Evolutionary conservation across 2,888 invertebrate genomes (phyloP).

Genomic region (Carabus problematicus): DNA sequence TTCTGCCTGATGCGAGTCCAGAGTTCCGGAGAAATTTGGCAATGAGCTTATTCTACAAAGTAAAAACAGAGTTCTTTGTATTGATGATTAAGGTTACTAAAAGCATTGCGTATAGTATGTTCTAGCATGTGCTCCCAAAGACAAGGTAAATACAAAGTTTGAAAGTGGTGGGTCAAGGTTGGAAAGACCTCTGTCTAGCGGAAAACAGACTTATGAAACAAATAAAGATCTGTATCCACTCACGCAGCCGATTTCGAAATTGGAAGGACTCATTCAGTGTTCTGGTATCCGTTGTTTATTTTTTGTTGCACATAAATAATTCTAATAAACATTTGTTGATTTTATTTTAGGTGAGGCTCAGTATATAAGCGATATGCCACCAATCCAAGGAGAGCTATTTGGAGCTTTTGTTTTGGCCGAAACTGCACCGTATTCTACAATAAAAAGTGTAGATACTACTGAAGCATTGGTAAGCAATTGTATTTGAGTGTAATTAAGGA

Average conservation of each 20-base stretch:
- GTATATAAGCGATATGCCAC: constrained; percentile 78
- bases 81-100: not conserved
- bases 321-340: too few relatives aligned
- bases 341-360: constrained; percentile 72
- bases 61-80: constrained; percentile 49
- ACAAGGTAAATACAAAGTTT: constrained; percentile 54
- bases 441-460: constrained; percentile 68
- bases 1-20: constrained; percentile 71
- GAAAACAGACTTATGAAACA: constrained; percentile 67
- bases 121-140: constrained; percentile 59
- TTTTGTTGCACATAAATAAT: not conserved
- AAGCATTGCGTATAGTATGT: constrained; percentile 54
- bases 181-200: constrained; percentile 64
- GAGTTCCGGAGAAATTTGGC: constrained; percentile 75
- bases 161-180: constrained; percentile 62
- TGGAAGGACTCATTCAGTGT: constrained; percentile 67
- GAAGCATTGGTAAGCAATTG: constrained; percentile 68
- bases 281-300: constrained; percentile 56
- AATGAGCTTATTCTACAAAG: constrained; percentile 79
- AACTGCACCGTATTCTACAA: constrained; percentile 64
- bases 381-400: constrained; percentile 70
- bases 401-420: constrained; percentile 73
- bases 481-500: too few relatives aligned
- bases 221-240: constrained; percentile 69
- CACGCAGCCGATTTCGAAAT: constrained; percentile 68